Base-by-base conservation (phyloP, 2,113 vertebrate species). In the Pseudopodoces humilis region DNA sequence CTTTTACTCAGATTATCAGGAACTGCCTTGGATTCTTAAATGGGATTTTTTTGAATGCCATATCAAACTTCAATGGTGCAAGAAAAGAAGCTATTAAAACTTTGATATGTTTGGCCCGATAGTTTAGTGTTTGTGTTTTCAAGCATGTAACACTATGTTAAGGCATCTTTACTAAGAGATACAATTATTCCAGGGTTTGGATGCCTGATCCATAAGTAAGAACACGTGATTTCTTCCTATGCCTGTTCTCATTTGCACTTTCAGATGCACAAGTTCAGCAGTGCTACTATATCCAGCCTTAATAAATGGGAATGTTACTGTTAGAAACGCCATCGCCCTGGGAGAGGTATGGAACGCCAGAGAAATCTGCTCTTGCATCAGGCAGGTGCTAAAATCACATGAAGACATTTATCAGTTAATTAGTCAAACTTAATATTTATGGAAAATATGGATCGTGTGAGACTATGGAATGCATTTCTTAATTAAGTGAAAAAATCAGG, bases 331-430 rank as follows among this genome's bases (percentile, higher is more conserved):
- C 53, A 27, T 92, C 92, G 59, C 69, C 89, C 68, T 21, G 77
- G 28, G 79, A 96, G 89, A 94, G 94, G 87, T 90, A 86, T 11
- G 13, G 77, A 86, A 41, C 10, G 6, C 62, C 47, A 52, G 41
- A 70, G 90, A 94, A 95, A 95, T 77, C 92, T 92, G 86, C 85
- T 94, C 84, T 77, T 13, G 13, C 75, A 84, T 79, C 65, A 16
- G 90, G 84, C 93, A 96, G 96, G 68, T 88, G 90, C 88, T 85
- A 86, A 92, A 94, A 95, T 86, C 95, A 95, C 82, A 92, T 75
- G 69, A 92, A 95, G 93, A 80, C 63, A 39, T 95, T 94, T 85
- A 93, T 90, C 96, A 91, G 91, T 83, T 86, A 85, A 95, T 96
- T 92, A 83, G 72, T 93, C 91, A 78, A 71, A 47, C 13, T 37